Conservation (phyloP, 2,888 invertebrate species). For the Nemoura dubitans region DNA sequence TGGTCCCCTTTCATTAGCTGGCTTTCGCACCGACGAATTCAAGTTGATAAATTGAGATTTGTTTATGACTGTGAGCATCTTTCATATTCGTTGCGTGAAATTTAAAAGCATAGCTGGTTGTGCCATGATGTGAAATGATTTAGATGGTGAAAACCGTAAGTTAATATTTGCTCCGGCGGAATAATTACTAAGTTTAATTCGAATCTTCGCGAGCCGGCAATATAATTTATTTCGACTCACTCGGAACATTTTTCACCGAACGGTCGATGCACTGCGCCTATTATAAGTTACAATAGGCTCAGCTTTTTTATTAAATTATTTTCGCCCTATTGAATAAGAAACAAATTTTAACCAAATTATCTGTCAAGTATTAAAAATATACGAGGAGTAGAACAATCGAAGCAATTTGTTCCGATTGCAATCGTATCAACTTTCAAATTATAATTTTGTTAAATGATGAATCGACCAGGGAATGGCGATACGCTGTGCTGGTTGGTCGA, state of each 20-base stretch:
- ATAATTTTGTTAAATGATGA: slow-evolving; percentile 13
- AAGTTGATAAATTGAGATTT: background rate
- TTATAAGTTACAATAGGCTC: background rate
- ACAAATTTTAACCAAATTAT: slow-evolving; percentile 15
- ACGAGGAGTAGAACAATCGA: slow-evolving; percentile 13
- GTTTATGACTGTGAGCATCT: background rate
- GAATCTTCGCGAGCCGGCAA: background rate
- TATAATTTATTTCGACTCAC: background rate
- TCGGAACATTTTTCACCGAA: background rate
- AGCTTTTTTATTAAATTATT: background rate
- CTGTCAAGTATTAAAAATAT: slow-evolving; percentile 7
- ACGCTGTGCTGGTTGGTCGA: background rate
- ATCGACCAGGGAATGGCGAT: background rate
- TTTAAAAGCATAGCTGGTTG: background rate
- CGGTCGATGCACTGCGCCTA: background rate
- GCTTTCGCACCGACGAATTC: background rate
- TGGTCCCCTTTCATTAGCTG: background rate
- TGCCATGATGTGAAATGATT: background rate
- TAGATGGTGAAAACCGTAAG: background rate
- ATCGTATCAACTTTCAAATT: slow-evolving; percentile 29
- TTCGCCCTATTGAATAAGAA: slow-evolving; percentile 24
- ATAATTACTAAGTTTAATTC: slow-evolving; percentile 7
- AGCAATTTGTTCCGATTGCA: slow-evolving; percentile 28
- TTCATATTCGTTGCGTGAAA: background rate
- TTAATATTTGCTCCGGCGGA: background rate